Evolutionary conservation across 2,113 vertebrate species (phyloP), one percentile per base, ranked within the genome.

Genomic region (Nicator chloris): DNA sequence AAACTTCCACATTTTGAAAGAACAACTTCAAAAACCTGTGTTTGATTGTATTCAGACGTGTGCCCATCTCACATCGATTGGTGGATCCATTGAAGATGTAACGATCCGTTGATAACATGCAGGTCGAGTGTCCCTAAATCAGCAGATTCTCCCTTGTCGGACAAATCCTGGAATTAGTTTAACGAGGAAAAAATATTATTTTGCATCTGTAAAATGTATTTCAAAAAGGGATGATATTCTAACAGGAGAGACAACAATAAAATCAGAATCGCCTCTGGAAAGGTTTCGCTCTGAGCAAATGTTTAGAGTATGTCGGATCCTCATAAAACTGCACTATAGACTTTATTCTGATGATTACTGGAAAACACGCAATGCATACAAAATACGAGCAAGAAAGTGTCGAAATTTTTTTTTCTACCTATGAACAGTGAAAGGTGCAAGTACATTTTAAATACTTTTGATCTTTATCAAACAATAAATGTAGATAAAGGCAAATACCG

Each of bases 1-100:
- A 86, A 97, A 97, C 89, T 92, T 91, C 37, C 51, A 9, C n/a
- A 2, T 89, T 95, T 86, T 76, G 49, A 89, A 82, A 76, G 12
- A 79, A 49, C 53, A 87, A 94, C 91, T 95, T 65, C 17, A 68
- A 71, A 89, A 75, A 11, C 37, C 61, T 45, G 81, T 6, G 26
- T n/a, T 57, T 57, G 93, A 50, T 42, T 79, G 57, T 13, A 7
- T 47, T 79, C 75, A 80, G 71, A 1, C 42, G 6, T 18, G 75
- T 33, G 60, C 68, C 33, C 90, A 14, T 66, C 64, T 96, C 88
- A 10, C 85, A 85, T 81, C 64, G 75, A 75, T 80, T 80, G 31
- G 75, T 27, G 91, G 70, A 72, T 69, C 59, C 82, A 31, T 2
- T 57, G 91, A 37, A 68, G 88, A 80, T 82, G 50, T 90, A 86